Evolutionary conservation across 2,888 invertebrate species (phyloP), one percentile per base, ranked within the genome.

Genomic region (Drosophila setosimentum): DNA sequence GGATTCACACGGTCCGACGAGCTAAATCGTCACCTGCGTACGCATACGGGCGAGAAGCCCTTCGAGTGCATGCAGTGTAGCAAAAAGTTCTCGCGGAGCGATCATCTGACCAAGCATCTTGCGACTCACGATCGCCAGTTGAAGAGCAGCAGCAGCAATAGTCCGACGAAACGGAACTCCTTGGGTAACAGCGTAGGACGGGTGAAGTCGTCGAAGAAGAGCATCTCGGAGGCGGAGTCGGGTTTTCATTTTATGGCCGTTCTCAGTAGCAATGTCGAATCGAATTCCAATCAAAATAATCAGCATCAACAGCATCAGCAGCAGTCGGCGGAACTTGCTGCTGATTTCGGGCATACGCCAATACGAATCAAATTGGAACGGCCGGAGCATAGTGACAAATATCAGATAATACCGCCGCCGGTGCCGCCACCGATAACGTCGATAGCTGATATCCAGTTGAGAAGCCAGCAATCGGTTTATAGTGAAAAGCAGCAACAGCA

Each of bases 1-100:
- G 91, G 92, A 16, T 92, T 92, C 40, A 92, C 92, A 0, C 89
- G 92, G 16, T 92, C 92, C 2, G 92, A 92, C 54, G 92, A 92
- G 63, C 86, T 92, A 3, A 91, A 92, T 63, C 87, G 92, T 35
- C 92, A 92, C 57, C 80, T 89, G 49, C 91, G 92, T 50, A 92
- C 92, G 0, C 92, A 92, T 67, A 92, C 92, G 1, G 91, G 91
- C 0, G 92, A 92, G 68, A 92, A 92, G 50, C 92, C 92, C 0
- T 92, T 92, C 21, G 91, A 92, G 67, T 92, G 92, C 69, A 71
- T 82, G 3, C 91, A 92, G 66, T 92, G 92, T 63, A 81, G 82
- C 11, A 92, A 92, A 65, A 92, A 92, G 68, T 92, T 92, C 68
- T 92, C 92, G 0, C 85, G 92, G 4, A 92, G 92, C 72, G 92